Conservation (phyloP, 2,888 invertebrate genomes). For the Drosophila cracens region DNA sequence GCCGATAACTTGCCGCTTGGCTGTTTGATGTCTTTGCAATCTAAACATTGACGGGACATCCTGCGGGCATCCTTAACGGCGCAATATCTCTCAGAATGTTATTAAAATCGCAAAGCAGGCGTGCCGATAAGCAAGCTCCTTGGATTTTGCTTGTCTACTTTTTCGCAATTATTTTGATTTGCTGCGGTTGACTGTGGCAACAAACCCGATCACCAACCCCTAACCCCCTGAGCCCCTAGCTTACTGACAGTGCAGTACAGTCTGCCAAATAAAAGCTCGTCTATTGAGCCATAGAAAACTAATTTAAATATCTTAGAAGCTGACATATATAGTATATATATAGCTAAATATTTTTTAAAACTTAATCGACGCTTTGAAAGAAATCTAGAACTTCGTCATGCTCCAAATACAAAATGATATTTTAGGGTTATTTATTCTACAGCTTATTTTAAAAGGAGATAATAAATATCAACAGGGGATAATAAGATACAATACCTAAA, state of each 20-base stretch:
- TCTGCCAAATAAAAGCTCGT: background rate
- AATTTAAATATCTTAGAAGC: background rate
- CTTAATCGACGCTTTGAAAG: too few species aligned
- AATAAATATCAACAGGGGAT: background rate
- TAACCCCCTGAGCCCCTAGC: background rate
- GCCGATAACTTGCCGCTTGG: conserved; percentile 59
- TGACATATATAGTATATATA: background rate
- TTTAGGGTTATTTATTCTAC: background rate
- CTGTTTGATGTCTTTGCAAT: conserved; percentile 59
- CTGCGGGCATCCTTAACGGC: conserved; percentile 58
- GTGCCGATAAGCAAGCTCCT: conserved; percentile 56
- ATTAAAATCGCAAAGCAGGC: conserved; percentile 70
- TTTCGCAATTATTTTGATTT: conserved; percentile 65
- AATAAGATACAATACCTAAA: accelerated
- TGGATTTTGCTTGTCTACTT: conserved; percentile 26
- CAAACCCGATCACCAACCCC: conserved; percentile 9
- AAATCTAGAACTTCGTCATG: background rate
- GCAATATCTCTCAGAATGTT: conserved; percentile 70
- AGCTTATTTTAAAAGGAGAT: background rate
- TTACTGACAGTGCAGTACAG: background rate
- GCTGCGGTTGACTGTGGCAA: conserved; percentile 37
- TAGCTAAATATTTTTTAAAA: too few species aligned
- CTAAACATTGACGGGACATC: conserved; percentile 53
- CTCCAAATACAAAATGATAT: background rate
- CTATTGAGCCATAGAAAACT: background rate